These are phyloP conservation scores for Indicator indicator DNA, from an alignment of 2,113 vertebrate species.

Conservation along the genomic window DNA sequence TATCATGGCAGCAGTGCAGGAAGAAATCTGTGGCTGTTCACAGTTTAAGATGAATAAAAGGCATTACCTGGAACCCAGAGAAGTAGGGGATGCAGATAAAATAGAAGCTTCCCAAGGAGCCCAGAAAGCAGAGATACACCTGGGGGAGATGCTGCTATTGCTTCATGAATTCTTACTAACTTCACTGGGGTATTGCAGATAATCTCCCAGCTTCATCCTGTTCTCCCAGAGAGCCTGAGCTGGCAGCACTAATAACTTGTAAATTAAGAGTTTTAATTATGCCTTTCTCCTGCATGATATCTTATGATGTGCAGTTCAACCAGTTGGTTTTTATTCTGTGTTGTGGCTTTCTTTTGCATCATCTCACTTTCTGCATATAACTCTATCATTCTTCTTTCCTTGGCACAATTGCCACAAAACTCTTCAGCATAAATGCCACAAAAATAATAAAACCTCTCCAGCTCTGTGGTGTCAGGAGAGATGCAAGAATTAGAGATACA, in stretches of 20 bases:
- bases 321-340: not conserved
- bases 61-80: not conserved
- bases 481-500: not conserved
- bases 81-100: not conserved
- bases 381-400: not conserved
- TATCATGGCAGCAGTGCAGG: not conserved
- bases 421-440: not conserved
- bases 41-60: constrained; percentile 6
- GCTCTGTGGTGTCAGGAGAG: constrained; percentile 4
- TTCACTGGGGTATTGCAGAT: not conserved
- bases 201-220: not conserved
- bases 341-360: not conserved
- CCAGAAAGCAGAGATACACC: not conserved
- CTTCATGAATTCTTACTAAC: not conserved
- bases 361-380: not conserved
- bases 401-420: not conserved
- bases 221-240: not conserved
- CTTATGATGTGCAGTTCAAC: not conserved
- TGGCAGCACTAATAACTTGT: not conserved
- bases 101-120: not conserved
- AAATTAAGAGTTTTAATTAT: not conserved
- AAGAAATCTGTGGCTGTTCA: not conserved
- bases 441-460: not conserved
- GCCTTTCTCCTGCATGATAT: not conserved
- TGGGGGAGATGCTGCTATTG: not conserved